phyloP scores from a whole-genome alignment of 2,113 vertebrate species.

The Leptobrachium leishanense region DNA sequence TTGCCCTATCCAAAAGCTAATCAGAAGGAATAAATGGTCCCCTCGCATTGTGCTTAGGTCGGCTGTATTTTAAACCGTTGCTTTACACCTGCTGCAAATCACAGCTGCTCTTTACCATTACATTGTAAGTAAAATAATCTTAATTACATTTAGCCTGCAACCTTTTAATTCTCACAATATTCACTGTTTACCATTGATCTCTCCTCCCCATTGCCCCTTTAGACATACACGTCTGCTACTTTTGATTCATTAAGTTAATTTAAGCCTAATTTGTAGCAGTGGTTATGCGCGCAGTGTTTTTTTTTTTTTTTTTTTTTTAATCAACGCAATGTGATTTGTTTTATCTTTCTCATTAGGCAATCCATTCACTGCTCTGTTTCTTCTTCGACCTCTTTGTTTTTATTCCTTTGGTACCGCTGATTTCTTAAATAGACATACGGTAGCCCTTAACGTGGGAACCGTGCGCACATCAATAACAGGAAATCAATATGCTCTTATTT shows the following conservation, averaged over 20 bases:
- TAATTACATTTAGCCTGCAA: neutral
- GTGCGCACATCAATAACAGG: constrained; percentile 2
- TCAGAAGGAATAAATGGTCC: too few species aligned
- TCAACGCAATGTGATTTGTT: neutral
- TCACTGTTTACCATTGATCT: neutral
- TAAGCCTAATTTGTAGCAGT: neutral
- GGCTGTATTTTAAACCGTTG: too few species aligned
- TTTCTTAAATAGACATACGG: neutral
- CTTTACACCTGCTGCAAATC: too few species aligned
- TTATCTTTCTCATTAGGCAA: constrained; percentile 9
- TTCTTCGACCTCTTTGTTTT: constrained; percentile 1
- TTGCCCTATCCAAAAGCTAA: too few species aligned
- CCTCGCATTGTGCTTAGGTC: too few species aligned
- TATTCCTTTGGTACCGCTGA: neutral
- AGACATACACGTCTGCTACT: neutral
- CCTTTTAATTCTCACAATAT: neutral
- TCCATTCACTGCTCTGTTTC: constrained; percentile 1
- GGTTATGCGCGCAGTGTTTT: neutral
- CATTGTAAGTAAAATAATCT: neutral
- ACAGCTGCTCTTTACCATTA: neutral
- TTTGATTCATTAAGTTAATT: neutral
- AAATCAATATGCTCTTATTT: neutral
- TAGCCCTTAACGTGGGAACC: constrained; percentile 6
- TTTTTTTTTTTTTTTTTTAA: neutral
- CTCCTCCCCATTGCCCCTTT: neutral